Base-by-base conservation (phyloP, 2,797 vertebrate species). In the Sciurus vulgaris region DNA sequence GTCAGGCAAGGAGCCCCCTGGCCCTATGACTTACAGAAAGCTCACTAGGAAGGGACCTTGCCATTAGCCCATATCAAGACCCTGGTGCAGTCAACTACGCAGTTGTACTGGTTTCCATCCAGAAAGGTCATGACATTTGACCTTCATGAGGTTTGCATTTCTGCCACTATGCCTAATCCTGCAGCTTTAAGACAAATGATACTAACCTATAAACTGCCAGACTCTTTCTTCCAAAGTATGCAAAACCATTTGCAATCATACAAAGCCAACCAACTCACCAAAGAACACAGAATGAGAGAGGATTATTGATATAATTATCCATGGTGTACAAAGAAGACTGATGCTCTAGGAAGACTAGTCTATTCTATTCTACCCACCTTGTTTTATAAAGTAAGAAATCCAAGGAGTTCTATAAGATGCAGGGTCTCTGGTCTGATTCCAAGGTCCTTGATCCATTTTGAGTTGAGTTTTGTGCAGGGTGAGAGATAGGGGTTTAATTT, bases 71-170 rank as follows among this genome's bases (percentile, higher is more conserved):
- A 91, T 28, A 49, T 81, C 70, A 77, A 90, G 56, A 95, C 12
- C 63, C 85, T 38, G n/a, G 26, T 9, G 79, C 18, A 38, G 18
- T 54, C 72, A 93, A 47, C 30, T 79, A 79, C n/a, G 73, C 63
- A 54, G 44, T 56, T 65, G 12, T 61, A 79, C 72, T 72, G 86
- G 38, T 89, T 86, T 89, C 91, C 4, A 74, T 20, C 56, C 59
- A 54, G 69, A 86, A 86, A 63, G 20, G 41, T 74, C 91, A 77
- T 30, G 30, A 96, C 78, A 77, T 94, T 90, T 95, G 90, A 86
- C 54, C 49, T 22, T 79, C 14, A 4, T 20, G 38, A 84, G 93
- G 54, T 91, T 86, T 93, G 74, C 56, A 65, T 95, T 74, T 49
- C 73, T 91, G 22, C 15, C 61, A 49, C 38, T 76, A 44, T 63